These are phyloP conservation scores for Pelagia noctiluca DNA, from an alignment of 30 jellyfish, hydroid and myxozoan species.

Conservation along the genomic window DNA sequence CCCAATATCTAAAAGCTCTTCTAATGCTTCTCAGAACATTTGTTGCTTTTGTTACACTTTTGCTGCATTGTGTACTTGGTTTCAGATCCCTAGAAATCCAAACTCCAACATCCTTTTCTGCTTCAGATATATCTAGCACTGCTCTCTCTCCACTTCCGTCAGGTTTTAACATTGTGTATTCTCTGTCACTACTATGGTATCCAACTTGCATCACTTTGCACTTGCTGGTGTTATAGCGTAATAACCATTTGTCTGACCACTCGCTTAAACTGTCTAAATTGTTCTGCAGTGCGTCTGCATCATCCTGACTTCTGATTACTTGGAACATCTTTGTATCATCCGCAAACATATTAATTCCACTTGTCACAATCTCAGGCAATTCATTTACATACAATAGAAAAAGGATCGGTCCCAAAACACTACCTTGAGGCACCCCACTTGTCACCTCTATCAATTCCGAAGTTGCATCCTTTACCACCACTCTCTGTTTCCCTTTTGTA, in stretches of 20 bases:
- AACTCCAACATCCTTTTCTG: conserved; percentile 26
- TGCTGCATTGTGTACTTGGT: conserved; percentile 9
- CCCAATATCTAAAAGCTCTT: conserved; percentile 8
- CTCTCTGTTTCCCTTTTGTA: background rate
- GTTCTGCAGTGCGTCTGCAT: conserved; percentile 10
- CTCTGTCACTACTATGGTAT: conserved; percentile 8
- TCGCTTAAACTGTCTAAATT: background rate
- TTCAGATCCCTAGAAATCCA: background rate
- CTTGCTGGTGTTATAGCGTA: conserved; percentile 2
- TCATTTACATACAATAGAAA: no score
- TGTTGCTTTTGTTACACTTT: background rate
- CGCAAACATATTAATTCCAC: no score
- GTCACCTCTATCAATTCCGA: no score
- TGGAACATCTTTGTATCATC: background rate
- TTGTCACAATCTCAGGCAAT: no score
- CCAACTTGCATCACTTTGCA: background rate
- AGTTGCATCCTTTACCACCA: no score
- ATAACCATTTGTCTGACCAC: no score
- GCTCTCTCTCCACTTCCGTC: conserved; percentile 12
- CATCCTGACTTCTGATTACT: conserved; percentile 1
- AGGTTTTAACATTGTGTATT: background rate
- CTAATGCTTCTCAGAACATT: conserved; percentile 3
- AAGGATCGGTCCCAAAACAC: no score
- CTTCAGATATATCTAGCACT: conserved; percentile 13
- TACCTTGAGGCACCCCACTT: no score